Percentiles rank a stretch among this genome's conserved stretches.
Evolutionary conservation across 2,888 invertebrate species (phyloP).

Genomic region (Resseliella maxima): DNA sequence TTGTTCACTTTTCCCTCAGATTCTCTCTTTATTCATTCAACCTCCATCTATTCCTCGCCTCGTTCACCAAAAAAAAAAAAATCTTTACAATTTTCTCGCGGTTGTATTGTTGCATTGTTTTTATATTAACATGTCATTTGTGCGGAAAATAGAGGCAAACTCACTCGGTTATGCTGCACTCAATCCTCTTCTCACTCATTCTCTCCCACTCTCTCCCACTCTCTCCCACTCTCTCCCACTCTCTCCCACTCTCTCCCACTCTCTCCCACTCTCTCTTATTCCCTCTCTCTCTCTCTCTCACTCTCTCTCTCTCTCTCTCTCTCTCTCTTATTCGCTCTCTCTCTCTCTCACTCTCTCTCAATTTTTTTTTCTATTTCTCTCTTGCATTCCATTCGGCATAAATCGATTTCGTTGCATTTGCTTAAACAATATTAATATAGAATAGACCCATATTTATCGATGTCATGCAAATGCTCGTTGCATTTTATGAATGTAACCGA

Average conservation of each 20-base stretch:
- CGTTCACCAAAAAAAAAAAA: neutral
- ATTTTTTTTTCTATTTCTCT: neutral
- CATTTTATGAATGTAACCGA: neutral
- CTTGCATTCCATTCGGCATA: neutral
- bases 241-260: neutral
- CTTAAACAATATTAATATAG: slow-evolving; percentile 24
- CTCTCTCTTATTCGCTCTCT: neutral
- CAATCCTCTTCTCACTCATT: too few relatives aligned
- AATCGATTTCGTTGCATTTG: neutral
- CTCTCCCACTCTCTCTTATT: neutral
- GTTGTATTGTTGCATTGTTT: slow-evolving; percentile 33
- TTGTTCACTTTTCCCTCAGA: neutral
- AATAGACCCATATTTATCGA: slow-evolving; percentile 10
- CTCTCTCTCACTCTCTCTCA: neutral
- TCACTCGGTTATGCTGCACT: too few relatives aligned
- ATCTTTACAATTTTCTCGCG: slow-evolving; percentile 28
- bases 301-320: neutral
- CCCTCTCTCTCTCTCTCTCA: neutral
- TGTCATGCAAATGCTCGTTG: neutral
- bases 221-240: too few relatives aligned
- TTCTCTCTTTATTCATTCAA: neutral
- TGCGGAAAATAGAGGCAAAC: neutral
- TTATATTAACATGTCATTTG: slow-evolving; percentile 32
- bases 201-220: neutral
- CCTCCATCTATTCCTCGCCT: neutral